A percentile compares a stretch with the other conserved stretches of the same genome.
Conservation (phyloP, 1,140 invertebrate genomes). For the Pachypsylla venusta region DNA sequence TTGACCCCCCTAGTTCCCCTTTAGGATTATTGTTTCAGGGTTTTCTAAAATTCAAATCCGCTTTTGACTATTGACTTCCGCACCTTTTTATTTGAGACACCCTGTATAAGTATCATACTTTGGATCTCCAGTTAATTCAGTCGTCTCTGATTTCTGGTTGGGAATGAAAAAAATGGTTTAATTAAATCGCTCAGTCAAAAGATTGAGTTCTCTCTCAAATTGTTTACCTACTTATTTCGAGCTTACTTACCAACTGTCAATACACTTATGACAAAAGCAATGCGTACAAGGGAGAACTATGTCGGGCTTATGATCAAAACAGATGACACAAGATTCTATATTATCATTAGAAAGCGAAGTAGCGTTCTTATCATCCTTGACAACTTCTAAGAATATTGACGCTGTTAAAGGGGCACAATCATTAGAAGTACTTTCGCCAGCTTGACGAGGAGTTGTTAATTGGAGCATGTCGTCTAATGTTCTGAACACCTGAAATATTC, state of each 20-base stretch:
- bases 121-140: no score
- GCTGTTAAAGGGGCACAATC: constrained; percentile 22
- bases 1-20: no score
- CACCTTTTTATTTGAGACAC: no score
- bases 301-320: constrained; percentile 48
- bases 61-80: no score
- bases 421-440: not conserved
- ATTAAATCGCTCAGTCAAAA: no score
- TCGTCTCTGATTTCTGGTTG: no score
- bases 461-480: constrained; percentile 31
- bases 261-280: constrained; percentile 48
- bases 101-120: no score
- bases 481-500: constrained; percentile 32
- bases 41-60: no score
- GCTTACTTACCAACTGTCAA: constrained; percentile 45
- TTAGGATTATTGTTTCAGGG: no score
- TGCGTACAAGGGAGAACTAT: constrained; percentile 49
- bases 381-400: constrained; percentile 28
- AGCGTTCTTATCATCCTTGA: not conserved
- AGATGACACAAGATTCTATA: constrained; percentile 41
- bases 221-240: constrained; percentile 9
- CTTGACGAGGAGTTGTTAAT: not conserved
- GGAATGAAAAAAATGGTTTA: no score
- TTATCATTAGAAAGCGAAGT: not conserved
- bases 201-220: no score